Evolutionary conservation across 2,113 vertebrate genomes (phyloP), one percentile per base, ranked within the genome.

Genomic region (Laticauda laticaudata): DNA sequence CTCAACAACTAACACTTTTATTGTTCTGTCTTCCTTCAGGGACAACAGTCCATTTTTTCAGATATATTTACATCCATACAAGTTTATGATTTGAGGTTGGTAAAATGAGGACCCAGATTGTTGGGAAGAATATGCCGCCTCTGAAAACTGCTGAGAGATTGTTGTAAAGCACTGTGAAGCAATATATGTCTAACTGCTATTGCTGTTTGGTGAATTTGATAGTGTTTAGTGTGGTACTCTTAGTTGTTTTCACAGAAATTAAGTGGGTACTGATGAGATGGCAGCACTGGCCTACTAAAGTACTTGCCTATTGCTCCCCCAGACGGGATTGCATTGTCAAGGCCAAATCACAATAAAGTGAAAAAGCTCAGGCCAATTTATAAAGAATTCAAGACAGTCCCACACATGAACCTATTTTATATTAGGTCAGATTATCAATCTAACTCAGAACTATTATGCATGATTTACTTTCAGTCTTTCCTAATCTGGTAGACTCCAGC

Each of bases 321-420:
- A 64, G 0, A 18, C 2, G 75, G 0, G 54, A 2, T 51, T n/a
- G 88, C 3, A 26, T 43, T 91, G 94, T 93, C 85, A 93, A 29
- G 48, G 86, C 1, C 48, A 85, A 94, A 94, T 5, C 0, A 75
- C 61, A 91, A 89, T 0, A 0, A 55, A 56, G 11, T n/a, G 24
- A 57, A 21, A 23, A 1, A 2, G 26, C 8, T 24, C 48, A 48
- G 48, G n/a, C 69, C 69, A 81, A 39, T 81, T 81, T 81, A 81
- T 75, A 59, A 15, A 89, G 12, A 51, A 92, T 51, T 90, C 92
- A 20, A 2, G 4, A 90, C 92, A 90, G 3, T 89, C 10, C 14
- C 88, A 0, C 0, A 1, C 20, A 0, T 0, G 0, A n/a, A 69
- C 6, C 43, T 88, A n/a, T 34, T 64, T 69, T 69, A 64, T 29